Evolutionary conservation across 2,888 invertebrate genomes (phyloP).

Genomic region (Buathra laborator): DNA sequence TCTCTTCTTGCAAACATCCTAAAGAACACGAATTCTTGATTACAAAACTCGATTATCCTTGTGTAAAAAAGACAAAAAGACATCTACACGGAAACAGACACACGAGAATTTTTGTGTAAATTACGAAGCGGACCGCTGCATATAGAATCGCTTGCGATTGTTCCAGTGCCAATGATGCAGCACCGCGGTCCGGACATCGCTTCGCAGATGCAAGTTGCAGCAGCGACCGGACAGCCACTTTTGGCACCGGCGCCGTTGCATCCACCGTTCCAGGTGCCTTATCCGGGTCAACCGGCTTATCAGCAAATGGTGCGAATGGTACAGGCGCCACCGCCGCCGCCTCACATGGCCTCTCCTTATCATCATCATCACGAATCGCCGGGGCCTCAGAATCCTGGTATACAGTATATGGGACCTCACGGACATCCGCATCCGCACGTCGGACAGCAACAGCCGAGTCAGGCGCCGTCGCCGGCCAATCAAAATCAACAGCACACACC

Average conservation of each 20-base stretch:
- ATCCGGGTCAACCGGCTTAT: conserved; percentile 86
- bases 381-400: conserved; percentile 85
- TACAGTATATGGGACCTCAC: conserved; percentile 87
- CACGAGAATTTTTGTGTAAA: not conserved
- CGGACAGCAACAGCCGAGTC: conserved; percentile 83
- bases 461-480: conserved; percentile 83
- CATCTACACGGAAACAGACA: not conserved
- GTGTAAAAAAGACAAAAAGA: not conserved
- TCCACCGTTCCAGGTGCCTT: conserved; percentile 88
- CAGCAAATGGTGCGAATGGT: conserved; percentile 86
- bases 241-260: conserved; percentile 93
- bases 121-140: conserved; percentile 33
- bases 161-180: conserved; percentile 84
- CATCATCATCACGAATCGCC: conserved; percentile 87
- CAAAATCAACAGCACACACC: conserved; percentile 86
- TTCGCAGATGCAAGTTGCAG: conserved; percentile 93
- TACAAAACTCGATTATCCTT: not conserved
- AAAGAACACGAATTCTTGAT: not conserved
- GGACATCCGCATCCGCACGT: conserved; percentile 84
- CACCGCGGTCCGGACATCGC: conserved; percentile 87
- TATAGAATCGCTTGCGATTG: conserved; percentile 53
- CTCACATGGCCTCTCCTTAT: conserved; percentile 82
- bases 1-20: not conserved
- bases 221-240: conserved; percentile 93
- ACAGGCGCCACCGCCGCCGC: conserved; percentile 81